These are phyloP conservation scores for Hololepta plana DNA, from an alignment of 2,888 invertebrate genomes.

Conservation along the genomic window DNA sequence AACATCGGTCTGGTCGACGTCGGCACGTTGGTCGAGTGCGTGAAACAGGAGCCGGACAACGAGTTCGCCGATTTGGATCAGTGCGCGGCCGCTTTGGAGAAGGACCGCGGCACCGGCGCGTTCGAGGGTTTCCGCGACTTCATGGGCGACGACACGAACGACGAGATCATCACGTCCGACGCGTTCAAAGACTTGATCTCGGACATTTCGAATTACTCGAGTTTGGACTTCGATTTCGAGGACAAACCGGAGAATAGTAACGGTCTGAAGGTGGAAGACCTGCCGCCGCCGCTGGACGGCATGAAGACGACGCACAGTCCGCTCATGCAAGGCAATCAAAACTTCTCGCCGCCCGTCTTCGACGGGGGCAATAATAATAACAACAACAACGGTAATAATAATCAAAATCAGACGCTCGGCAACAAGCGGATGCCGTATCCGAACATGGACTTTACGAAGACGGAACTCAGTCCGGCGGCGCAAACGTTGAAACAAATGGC, in stretches of 20 bases:
- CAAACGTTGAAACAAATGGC: slow-evolving; percentile 95
- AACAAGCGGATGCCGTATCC: slow-evolving; percentile 17
- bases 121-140: slow-evolving; percentile 61
- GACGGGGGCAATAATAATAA: slow-evolving; percentile 15
- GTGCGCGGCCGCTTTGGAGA: slow-evolving; percentile 70
- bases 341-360: slow-evolving; percentile 23
- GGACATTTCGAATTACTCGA: slow-evolving; percentile 69
- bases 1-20: slow-evolving; percentile 33
- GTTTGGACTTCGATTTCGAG: slow-evolving; percentile 65
- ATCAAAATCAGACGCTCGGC: neutral
- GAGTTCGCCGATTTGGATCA: slow-evolving; percentile 75
- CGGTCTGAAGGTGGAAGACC: slow-evolving; percentile 23
- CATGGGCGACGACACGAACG: slow-evolving; percentile 59
- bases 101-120: slow-evolving; percentile 56
- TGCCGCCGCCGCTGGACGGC: slow-evolving; percentile 12
- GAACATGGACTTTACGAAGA: slow-evolving; percentile 26
- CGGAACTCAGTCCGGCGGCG: slow-evolving; percentile 76
- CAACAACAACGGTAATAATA: slow-evolving; percentile 2
- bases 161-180: slow-evolving; percentile 55
- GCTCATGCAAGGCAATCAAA: slow-evolving; percentile 15
- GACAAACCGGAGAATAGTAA: slow-evolving; percentile 23
- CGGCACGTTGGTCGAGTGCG: slow-evolving; percentile 56
- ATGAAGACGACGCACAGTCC: slow-evolving; percentile 17
- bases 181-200: slow-evolving; percentile 75
- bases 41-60: slow-evolving; percentile 47